These are phyloP conservation scores for Tarsius wallacei DNA, from an alignment of 2,797 vertebrate species.

Conservation along the genomic window DNA sequence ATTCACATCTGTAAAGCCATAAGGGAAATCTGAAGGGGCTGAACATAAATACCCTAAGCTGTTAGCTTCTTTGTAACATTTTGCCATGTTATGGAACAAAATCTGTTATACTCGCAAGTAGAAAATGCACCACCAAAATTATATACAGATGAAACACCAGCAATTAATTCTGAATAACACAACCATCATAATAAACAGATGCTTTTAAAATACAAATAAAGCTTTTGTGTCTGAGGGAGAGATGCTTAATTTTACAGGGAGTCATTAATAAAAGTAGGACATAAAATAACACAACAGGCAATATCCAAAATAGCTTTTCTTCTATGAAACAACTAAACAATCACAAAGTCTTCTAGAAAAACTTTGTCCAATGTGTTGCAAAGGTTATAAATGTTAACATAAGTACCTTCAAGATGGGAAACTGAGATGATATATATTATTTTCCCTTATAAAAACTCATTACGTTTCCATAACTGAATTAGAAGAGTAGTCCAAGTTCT, in stretches of 20 bases:
- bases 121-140: conserved; percentile 33
- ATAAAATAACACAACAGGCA: not conserved
- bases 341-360: not conserved
- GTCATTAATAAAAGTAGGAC: conserved; percentile 25
- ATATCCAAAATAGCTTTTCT: not conserved
- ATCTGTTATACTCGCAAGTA: not conserved
- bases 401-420: not conserved
- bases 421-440: not conserved
- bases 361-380: not conserved
- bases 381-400: not conserved
- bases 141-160: not conserved
- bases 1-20: conserved; percentile 29
- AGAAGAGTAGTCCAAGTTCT: not conserved
- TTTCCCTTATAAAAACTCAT: not conserved
- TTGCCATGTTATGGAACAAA: conserved; percentile 45
- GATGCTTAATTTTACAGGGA: conserved; percentile 33
- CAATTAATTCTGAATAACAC: not conserved
- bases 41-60: conserved; percentile 7
- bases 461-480: not conserved
- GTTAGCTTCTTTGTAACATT: conserved; percentile 55
- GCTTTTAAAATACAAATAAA: conserved; percentile 51
- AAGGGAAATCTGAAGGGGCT: conserved; percentile 71
- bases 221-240: not conserved
- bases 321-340: not conserved
- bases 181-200: not conserved